Evolutionary conservation across 2,113 vertebrate genomes (phyloP), one percentile per base, ranked within the genome.

Genomic region (Lamprologus sp.): DNA sequence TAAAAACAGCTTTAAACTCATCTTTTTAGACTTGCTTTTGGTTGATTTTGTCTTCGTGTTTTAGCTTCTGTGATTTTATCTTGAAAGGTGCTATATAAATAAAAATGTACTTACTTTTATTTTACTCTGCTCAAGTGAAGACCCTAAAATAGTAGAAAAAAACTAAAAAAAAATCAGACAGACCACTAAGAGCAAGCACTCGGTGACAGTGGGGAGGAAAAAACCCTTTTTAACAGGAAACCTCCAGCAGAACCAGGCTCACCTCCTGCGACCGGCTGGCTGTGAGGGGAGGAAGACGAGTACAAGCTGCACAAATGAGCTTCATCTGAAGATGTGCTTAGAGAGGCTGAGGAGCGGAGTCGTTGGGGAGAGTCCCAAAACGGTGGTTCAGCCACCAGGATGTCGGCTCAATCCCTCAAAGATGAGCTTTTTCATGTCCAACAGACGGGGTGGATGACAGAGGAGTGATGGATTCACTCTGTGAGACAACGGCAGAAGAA

Each of bases 31-130:
- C 23, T 3, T 55, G 53, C 53, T 58, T 58, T 58, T 58, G 7
- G 26, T 58, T 58, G 26, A 58, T 58, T 58, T 1, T 28, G 26
- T 15, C 26, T 28, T 58, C 0, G 1, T 58, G 55, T 4, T 58
- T 28, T 58, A 58, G 13, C 55, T 15, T 28, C 7, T 58, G 55
- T 58, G 7, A 28, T 58, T 58, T 58, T 58, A 58, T 58, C 7
- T 58, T 58, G 26, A 58, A 58, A 58, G 26, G 2, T 58, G 7
- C 55, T 58, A 58, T 28, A 15, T 6, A 58, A 9, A 28, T 15
- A 58, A 28, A 58, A 1, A 4, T 2, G 0, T 56, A 58, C 7
- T 26, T 56, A 56, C 5, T 58, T 28, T 15, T 58, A 58, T 31
- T 15, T 58, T 35, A 5, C 31, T 65, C 14, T 60, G 26, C 17